Base-by-base conservation (phyloP, 2,888 invertebrate species). In the Dilophus febrilis region DNA sequence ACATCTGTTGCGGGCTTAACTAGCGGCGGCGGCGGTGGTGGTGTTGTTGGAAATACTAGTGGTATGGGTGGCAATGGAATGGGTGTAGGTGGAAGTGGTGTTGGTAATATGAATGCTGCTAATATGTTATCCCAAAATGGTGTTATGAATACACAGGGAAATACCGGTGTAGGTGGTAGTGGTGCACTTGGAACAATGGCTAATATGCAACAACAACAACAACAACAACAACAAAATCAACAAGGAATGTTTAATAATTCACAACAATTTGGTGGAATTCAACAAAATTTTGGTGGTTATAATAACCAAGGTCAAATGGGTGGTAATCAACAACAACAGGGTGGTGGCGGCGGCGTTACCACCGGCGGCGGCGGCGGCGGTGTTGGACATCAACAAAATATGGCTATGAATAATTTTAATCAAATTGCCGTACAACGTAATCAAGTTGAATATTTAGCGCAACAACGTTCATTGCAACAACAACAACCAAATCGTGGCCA, bases 231-330 rank as follows among this genome's bases (percentile, higher is more conserved):
- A 4, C 68, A 56, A 41, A 71, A 56, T 40, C 56, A 59, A 43
- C 47, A 48, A 7, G 19, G 19, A 12, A 34, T 34, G 17, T 34
- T 34, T 34, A 7, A 18, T 5, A 17, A 17, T 18, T 18, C 17
- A 18, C 46, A 45, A 11, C 50, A 58, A 45, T 51, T 53, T 40
- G 42, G 43, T 39, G 42, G 43, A 26, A 72, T 74, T 66, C 67
- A 64, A 49, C 77, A 77, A 57, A 72, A 69, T 51, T 79, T 77
- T 50, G 68, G 68, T 33, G 72, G 70, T 43, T 75, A 74, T 49
- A 64, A 61, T 11, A 66, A 65, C 41, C 70, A 70, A 46, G 67
- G 66, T 44, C n/a, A n/a, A n/a, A 60, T 61, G 57, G 51, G 53
- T 37, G n/a, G n/a, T n/a, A n/a, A n/a, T n/a, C n/a, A n/a, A n/a